These are phyloP conservation scores for Seira sanloemensis DNA, from an alignment of 2,888 invertebrate species.

Conservation along the genomic window DNA sequence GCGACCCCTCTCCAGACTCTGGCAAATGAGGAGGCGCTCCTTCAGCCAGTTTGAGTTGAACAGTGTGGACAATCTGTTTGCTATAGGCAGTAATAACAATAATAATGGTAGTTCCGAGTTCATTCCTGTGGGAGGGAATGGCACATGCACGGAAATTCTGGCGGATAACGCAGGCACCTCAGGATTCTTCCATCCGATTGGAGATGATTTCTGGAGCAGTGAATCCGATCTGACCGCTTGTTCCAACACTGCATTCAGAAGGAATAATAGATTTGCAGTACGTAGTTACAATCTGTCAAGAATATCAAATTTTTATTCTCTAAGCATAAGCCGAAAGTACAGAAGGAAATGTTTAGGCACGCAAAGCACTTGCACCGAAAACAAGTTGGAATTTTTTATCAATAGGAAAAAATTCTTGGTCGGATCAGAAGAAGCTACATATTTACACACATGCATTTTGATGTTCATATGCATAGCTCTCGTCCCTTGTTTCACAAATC, in stretches of 20 bases:
- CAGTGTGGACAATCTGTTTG: conserved; percentile 49
- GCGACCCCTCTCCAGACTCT: conserved; percentile 68
- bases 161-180: conserved; percentile 66
- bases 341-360: no score
- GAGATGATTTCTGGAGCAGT: conserved; percentile 67
- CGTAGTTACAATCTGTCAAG: conserved; percentile 23
- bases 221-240: conserved; percentile 64
- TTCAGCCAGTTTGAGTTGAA: conserved; percentile 70
- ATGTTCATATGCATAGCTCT: no score
- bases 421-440: no score
- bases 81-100: conserved; percentile 27
- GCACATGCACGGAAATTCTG: conserved; percentile 65
- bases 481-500: no score
- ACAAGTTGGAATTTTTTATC: no score
- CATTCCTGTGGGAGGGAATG: conserved; percentile 61
- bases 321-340: no score
- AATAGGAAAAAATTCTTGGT: no score
- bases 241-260: conserved; percentile 34
- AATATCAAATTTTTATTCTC: conserved; percentile 13
- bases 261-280: conserved; percentile 59
- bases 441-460: no score
- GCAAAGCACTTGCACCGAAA: no score
- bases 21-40: conserved; percentile 71
- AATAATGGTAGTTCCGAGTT: conserved; percentile 43
- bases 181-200: conserved; percentile 67